These are phyloP conservation scores for Apamea epomidion DNA, from an alignment of 2,888 invertebrate genomes.

Conservation along the genomic window DNA sequence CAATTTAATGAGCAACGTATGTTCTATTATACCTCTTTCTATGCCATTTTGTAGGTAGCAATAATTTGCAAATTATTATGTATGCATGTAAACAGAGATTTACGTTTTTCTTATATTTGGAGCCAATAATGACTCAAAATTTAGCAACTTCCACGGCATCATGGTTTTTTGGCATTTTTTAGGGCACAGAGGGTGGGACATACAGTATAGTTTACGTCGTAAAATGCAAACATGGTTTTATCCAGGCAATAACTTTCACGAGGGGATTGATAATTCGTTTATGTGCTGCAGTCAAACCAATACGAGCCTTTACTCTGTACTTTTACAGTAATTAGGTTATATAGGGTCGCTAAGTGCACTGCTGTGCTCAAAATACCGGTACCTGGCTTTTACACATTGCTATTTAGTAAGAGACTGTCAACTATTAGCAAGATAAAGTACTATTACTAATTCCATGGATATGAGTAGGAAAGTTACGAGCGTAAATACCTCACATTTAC, in stretches of 20 bases:
- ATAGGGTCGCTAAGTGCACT: not conserved
- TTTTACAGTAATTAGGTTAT: not conserved
- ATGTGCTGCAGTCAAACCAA: not conserved
- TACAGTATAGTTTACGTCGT: not conserved
- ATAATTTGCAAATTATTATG: constrained; percentile 3
- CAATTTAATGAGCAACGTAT: constrained; percentile 6
- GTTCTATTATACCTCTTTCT: not conserved
- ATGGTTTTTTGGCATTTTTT: too few relatives aligned
- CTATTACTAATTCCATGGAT: not conserved
- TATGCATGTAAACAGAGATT: not conserved
- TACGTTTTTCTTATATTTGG: not conserved
- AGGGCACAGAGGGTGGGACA: not conserved
- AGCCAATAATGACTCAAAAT: too few relatives aligned
- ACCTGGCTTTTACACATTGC: not conserved
- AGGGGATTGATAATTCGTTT: not conserved
- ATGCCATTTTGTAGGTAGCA: not conserved
- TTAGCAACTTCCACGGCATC: too few relatives aligned
- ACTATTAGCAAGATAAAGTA: not conserved
- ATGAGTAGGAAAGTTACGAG: too few relatives aligned
- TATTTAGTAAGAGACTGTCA: not conserved
- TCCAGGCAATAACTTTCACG: not conserved
- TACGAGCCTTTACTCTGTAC: not conserved
- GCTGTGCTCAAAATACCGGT: not conserved
- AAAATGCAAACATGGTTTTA: constrained; percentile 1
- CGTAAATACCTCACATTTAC: too few relatives aligned